These are phyloP conservation scores for Melangyna quadrimaculata DNA, from an alignment of 2,888 invertebrate species.

Conservation along the genomic window DNA sequence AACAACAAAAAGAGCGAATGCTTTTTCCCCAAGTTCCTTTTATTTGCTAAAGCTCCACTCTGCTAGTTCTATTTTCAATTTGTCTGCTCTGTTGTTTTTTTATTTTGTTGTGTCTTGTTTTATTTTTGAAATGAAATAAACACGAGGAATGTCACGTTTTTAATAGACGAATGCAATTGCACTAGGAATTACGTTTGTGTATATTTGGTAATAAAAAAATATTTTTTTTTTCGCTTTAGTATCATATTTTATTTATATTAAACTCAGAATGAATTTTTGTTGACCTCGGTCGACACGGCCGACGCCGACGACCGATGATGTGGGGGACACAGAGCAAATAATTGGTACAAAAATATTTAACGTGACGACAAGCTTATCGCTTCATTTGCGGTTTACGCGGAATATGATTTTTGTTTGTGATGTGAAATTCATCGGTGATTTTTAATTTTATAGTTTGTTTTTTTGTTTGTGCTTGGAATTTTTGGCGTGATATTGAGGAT, in stretches of 20 bases:
- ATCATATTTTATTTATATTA: neutral
- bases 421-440: neutral
- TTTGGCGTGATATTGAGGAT: neutral
- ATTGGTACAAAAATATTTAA: slow-evolving; percentile 61
- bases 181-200: slow-evolving; percentile 30
- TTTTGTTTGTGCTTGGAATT: neutral
- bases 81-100: neutral
- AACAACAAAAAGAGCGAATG: neutral
- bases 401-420: slow-evolving; percentile 26
- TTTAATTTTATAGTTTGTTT: neutral
- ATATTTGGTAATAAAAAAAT: slow-evolving; percentile 18
- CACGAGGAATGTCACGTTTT: slow-evolving; percentile 71
- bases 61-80: slow-evolving; percentile 7
- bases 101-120: slow-evolving; percentile 28
- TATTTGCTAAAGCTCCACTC: slow-evolving; percentile 16
- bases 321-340: slow-evolving; percentile 10
- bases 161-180: slow-evolving; percentile 68
- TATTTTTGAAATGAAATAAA: slow-evolving; percentile 65
- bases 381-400: slow-evolving; percentile 62
- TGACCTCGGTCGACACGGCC: no score
- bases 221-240: neutral
- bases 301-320: neutral
- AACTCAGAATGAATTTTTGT: neutral
- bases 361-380: slow-evolving; percentile 51
- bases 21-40: neutral